Evolutionary conservation across 2,113 vertebrate genomes (phyloP).

Genomic region (Grus americana): DNA sequence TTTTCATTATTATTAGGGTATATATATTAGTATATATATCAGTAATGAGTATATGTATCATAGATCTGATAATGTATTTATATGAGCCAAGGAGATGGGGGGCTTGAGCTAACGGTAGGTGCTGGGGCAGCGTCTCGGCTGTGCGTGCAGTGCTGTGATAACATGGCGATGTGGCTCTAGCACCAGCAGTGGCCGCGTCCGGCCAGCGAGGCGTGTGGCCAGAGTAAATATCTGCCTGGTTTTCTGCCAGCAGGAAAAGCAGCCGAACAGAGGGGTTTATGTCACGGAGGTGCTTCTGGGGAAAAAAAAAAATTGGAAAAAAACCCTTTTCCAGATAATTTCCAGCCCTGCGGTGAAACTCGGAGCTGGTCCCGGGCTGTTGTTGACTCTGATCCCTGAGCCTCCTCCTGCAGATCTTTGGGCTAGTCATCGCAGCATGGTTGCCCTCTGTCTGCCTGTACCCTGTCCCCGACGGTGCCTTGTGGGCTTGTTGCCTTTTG

Average conservation of each 20-base stretch:
- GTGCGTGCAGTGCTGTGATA: neutral
- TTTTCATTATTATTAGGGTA: neutral
- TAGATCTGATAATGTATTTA: neutral
- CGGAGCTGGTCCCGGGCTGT: neutral
- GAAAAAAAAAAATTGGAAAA: neutral
- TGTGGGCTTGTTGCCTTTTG: fast-evolving
- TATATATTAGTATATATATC: neutral
- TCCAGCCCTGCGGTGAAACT: neutral
- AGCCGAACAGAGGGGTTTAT: neutral
- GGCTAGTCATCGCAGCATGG: neutral
- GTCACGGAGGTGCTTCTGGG: neutral
- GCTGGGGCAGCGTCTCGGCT: neutral
- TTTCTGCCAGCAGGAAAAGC: neutral
- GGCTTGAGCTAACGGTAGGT: neutral
- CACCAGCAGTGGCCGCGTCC: fast-evolving
- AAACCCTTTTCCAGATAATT: neutral
- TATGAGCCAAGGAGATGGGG: fast-evolving
- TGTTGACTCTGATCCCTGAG: fast-evolving
- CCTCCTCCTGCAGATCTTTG: neutral
- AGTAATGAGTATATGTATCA: neutral
- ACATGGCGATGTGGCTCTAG: fast-evolving
- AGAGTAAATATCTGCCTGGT: neutral
- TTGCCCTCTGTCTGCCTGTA: neutral
- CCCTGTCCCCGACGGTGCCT: neutral
- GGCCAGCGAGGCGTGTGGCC: neutral